Evolutionary conservation across 2,888 invertebrate genomes (phyloP), one percentile per base, ranked within the genome.

Genomic region (Cordilura impudica): DNA sequence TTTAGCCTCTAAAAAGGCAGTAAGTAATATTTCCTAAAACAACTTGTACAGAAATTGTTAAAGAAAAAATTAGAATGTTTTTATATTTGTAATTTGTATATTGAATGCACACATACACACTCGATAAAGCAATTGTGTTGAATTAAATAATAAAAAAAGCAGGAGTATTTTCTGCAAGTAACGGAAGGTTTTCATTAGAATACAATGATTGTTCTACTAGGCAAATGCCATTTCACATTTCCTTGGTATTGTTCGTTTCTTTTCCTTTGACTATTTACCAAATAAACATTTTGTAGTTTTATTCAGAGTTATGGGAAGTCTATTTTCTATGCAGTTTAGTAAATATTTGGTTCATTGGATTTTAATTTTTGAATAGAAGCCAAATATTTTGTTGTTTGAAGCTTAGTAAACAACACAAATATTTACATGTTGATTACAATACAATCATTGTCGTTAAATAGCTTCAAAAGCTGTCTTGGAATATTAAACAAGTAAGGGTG

Each of bases 31-130:
- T 45, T 63, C 7, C 18, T 43, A 26, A 19, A 69, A 47, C 47
- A 75, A 75, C 69, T 75, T 75, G 74, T 61, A 47, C 29, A 21
- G 18, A 75, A 49, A 61, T 75, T 69, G 54, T 56, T 45, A 29
- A 12, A 19, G n/a, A 31, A 0, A 16, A n/a, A 16, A 35, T 29
- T 21, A 35, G 3, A 35, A 35, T 35, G 8, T 21, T 43, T 23
- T 16, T 60, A 35, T 4, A 16, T 4, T 35, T 39, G 16, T 18
- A 29, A 43, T 0, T 67, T 26, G 29, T 54, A 56, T 39, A 69
- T 49, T 58, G 35, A 69, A 23, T 18, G 8, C 21, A 43, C 43
- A 14, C 39, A 23, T 21, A 23, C 14, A 56, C 35, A 58, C 16
- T 60, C 5, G 39, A 39, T 21, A 43, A 60, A 8, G 43, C 58